Percentiles rank a stretch among this genome's conserved stretches.
These are phyloP conservation scores for Lycaon pictus DNA, from an alignment of 2,113 vertebrate genomes.

Conservation along the genomic window DNA sequence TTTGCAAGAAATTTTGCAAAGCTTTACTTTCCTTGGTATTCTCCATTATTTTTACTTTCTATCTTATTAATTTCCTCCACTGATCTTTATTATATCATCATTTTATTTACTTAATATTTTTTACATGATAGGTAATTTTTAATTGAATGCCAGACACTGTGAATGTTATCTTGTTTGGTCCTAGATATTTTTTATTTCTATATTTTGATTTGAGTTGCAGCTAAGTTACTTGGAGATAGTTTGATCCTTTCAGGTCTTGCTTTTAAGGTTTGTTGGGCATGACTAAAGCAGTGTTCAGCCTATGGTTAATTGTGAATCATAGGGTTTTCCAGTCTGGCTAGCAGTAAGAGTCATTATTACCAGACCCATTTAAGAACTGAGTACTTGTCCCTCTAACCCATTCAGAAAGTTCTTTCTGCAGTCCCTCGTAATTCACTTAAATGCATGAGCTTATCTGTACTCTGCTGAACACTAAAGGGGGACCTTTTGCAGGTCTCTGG, in stretches of 20 bases:
- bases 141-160: not conserved
- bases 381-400: not conserved
- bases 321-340: not conserved
- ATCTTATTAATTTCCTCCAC: not conserved
- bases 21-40: not conserved
- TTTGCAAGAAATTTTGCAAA: not conserved
- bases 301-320: not conserved
- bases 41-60: not conserved
- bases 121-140: not conserved
- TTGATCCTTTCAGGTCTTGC: not conserved
- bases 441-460: not conserved
- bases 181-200: not conserved
- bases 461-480: not conserved
- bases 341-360: not conserved
- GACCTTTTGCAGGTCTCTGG: not conserved
- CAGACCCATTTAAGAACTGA: not conserved
- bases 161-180: conserved; percentile 2
- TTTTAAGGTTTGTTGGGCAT: not conserved
- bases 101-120: not conserved
- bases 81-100: not conserved
- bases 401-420: not conserved
- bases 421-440: not conserved
- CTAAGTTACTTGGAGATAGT: not conserved
- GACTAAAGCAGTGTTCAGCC: not conserved
- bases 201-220: not conserved